A percentile compares a stretch with the other conserved stretches of the same genome.
Conservation (phyloP, 2,888 invertebrate genomes). For the Andrena flavipes region DNA sequence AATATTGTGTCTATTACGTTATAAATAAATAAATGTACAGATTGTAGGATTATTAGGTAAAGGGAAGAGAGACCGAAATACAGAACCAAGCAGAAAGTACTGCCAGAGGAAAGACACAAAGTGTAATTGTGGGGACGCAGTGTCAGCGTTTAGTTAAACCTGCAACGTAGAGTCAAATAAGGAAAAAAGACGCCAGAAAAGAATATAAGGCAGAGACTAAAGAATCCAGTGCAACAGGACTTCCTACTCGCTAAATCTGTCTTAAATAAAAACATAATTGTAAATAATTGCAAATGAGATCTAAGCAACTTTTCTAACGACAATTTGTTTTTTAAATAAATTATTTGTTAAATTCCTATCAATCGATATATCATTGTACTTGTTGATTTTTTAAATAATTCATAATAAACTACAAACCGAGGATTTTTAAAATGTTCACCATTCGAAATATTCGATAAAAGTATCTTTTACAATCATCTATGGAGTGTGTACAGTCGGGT, state of each 20-base stretch:
- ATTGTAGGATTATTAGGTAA: background rate
- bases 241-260: background rate
- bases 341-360: background rate
- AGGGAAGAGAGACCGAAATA: background rate
- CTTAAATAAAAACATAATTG: background rate
- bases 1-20: slow-evolving; percentile 5
- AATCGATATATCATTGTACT: slow-evolving; percentile 1
- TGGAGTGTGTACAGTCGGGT: too few relatives aligned
- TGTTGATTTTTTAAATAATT: slow-evolving; percentile 10
- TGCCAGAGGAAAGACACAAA: background rate
- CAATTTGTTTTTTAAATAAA: background rate
- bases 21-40: background rate
- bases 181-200: background rate
- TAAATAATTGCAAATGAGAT: background rate
- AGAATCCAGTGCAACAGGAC: background rate
- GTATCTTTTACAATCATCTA: too few relatives aligned
- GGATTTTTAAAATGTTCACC: background rate
- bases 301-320: background rate
- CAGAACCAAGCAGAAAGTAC: background rate
- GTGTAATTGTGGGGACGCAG: background rate
- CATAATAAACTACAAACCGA: background rate
- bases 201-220: background rate
- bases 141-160: background rate
- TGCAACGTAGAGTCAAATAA: background rate
- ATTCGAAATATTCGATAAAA: background rate